Percentiles rank a stretch among this genome's conserved stretches.
These are phyloP conservation scores for Galaxea fascicularis DNA, from an alignment of 92 coral and sea anemone species.

Conservation along the genomic window DNA sequence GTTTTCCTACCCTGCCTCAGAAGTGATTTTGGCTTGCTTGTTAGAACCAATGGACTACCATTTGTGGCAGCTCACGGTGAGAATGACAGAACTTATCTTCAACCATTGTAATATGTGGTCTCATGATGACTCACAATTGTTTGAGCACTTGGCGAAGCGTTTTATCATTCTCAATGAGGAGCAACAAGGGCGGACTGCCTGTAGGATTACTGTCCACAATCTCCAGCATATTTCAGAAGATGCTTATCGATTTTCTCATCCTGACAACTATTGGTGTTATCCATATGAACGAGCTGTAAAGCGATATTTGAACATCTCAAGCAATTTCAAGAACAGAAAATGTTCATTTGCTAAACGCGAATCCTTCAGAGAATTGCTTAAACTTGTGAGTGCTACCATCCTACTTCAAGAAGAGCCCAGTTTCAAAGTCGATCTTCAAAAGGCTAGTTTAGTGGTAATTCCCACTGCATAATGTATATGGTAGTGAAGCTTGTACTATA, in stretches of 20 bases:
- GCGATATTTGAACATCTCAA: conserved; percentile 59
- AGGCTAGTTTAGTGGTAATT: conserved; percentile 18
- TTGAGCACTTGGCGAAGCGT: conserved; percentile 50
- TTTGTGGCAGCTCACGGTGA: conserved; percentile 51
- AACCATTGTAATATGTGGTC: conserved; percentile 66
- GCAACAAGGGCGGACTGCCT: conserved; percentile 52
- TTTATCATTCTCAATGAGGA: conserved; percentile 68
- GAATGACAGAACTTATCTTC: conserved; percentile 76
- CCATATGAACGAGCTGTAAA: conserved; percentile 81
- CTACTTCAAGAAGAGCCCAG: conserved; percentile 23
- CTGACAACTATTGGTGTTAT: conserved; percentile 78
- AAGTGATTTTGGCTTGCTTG: conserved; percentile 58
- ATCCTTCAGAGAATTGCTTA: conserved; percentile 54
- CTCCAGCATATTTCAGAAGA: conserved; percentile 68
- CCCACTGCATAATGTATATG: no score
- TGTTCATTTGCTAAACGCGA: conserved; percentile 62
- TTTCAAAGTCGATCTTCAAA: conserved; percentile 54
- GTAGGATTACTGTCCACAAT: conserved; percentile 64
- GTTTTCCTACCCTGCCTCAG: conserved; percentile 70
- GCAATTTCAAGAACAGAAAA: conserved; percentile 61
- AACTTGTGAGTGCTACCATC: conserved; percentile 37
- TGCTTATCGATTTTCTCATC: conserved; percentile 69
- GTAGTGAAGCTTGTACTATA: no score
- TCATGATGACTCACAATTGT: conserved; percentile 48
- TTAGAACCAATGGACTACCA: conserved; percentile 60